These are phyloP conservation scores for Pungitius pungitius DNA, from an alignment of 2,113 vertebrate species.

Conservation along the genomic window DNA sequence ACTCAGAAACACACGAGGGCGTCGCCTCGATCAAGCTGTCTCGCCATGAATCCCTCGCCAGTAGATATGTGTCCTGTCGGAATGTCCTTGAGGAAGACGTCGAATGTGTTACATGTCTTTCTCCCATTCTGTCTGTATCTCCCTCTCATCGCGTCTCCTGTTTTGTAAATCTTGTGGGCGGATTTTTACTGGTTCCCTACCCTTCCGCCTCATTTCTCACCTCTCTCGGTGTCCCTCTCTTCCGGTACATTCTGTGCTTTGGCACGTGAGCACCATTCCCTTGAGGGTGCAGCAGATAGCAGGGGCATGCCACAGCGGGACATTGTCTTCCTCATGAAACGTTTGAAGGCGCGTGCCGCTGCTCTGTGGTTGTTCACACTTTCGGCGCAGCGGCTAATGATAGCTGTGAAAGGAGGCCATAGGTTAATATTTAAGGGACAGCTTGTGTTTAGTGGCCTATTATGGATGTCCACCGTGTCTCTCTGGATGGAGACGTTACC, in stretches of 20 bases:
- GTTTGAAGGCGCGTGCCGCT: constrained; percentile 25
- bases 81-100: constrained; percentile 12
- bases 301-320: constrained; percentile 35
- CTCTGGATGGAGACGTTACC: constrained; percentile 44
- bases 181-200: not conserved
- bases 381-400: constrained; percentile 37
- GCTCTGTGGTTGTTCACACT: constrained; percentile 43
- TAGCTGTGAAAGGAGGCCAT: constrained; percentile 34
- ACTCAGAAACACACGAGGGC: not conserved
- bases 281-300: constrained; percentile 45
- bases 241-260: constrained; percentile 64
- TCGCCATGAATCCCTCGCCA: not conserved
- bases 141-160: not conserved
- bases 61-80: not conserved
- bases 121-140: not conserved
- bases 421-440: constrained; percentile 41
- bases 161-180: constrained; percentile 13
- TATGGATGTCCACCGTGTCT: constrained; percentile 20
- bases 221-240: constrained; percentile 3
- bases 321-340: constrained; percentile 42
- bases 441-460: constrained; percentile 24
- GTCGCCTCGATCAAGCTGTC: not conserved
- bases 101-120: not conserved
- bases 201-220: constrained; percentile 24
- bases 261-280: constrained; percentile 34